These are phyloP conservation scores for Tineola bisselliella DNA, from an alignment of 2,888 invertebrate genomes.

Conservation along the genomic window DNA sequence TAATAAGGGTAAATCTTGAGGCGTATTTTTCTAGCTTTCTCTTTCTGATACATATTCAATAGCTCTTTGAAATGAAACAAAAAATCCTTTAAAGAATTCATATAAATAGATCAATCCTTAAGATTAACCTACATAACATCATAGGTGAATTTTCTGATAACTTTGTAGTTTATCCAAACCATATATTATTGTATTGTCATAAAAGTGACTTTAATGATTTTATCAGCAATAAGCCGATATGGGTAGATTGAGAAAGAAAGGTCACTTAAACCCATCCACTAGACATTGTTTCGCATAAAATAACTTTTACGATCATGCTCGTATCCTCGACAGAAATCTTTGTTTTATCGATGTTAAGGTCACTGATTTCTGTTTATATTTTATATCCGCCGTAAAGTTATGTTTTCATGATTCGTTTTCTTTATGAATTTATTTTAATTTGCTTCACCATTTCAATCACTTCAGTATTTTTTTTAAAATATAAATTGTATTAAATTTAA, in stretches of 20 bases:
- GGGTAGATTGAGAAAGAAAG: not conserved
- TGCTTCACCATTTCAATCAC: too few species aligned
- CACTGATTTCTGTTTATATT: slow-evolving; percentile 14
- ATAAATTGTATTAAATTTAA: too few species aligned
- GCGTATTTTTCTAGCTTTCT: too few species aligned
- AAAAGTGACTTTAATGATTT: not conserved
- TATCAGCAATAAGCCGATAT: not conserved
- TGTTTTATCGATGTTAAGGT: slow-evolving; percentile 16
- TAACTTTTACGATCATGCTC: slow-evolving; percentile 7
- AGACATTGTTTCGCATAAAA: slow-evolving; percentile 13
- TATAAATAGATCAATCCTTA: too few species aligned
- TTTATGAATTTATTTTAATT: not conserved
- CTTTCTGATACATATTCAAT: too few species aligned
- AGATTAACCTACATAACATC: too few species aligned
- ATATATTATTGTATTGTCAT: not conserved
- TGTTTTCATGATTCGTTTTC: slow-evolving; percentile 8
- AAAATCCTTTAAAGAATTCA: too few species aligned
- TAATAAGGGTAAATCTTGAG: too few species aligned
- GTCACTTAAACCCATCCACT: slow-evolving; percentile 5
- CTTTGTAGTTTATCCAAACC: not conserved
- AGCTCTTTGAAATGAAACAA: too few species aligned
- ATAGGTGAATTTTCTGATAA: not conserved
- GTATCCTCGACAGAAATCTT: slow-evolving; percentile 18
- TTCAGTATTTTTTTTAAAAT: too few species aligned
- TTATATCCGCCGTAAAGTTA: slow-evolving; percentile 10